A percentile compares a stretch with the other conserved stretches of the same genome.
phyloP scores from a whole-genome alignment of 2,888 invertebrate genomes.

The Merodon equestris region DNA sequence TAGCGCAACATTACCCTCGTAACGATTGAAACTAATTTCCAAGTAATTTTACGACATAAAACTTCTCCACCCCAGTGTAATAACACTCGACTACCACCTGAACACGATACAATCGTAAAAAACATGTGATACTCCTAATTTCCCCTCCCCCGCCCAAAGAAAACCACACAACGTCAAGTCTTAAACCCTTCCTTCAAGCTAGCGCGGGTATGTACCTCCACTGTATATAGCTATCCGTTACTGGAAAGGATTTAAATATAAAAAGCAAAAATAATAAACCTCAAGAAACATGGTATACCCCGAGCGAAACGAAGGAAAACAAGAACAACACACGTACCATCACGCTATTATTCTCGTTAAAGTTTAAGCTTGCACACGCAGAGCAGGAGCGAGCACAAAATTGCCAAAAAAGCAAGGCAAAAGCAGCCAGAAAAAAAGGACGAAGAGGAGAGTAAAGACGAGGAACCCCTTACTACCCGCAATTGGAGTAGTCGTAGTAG shows the following conservation, averaged over 20 bases:
- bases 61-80: no score
- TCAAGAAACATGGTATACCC: not conserved
- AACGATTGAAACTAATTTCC: no score
- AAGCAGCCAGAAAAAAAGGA: no score
- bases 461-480: constrained; percentile 50
- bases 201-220: constrained; percentile 3
- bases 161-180: not conserved
- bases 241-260: constrained; percentile 3
- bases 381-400: constrained; percentile 9
- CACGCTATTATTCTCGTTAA: constrained; percentile 33
- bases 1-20: no score
- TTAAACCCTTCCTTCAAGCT: not conserved
- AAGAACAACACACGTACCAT: constrained; percentile 7
- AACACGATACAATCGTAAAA: constrained; percentile 3
- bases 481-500: constrained; percentile 6
- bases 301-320: constrained; percentile 28
- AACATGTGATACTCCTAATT: constrained; percentile 54
- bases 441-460: constrained; percentile 26
- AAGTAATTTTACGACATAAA: no score
- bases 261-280: constrained; percentile 4
- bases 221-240: not conserved
- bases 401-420: no score
- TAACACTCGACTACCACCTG: no score
- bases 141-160: constrained; percentile 15
- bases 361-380: constrained; percentile 44